Percentiles rank a stretch among this genome's conserved stretches.
Conservation (phyloP, 2,797 vertebrate genomes). For the Anguilla pacifica region DNA sequence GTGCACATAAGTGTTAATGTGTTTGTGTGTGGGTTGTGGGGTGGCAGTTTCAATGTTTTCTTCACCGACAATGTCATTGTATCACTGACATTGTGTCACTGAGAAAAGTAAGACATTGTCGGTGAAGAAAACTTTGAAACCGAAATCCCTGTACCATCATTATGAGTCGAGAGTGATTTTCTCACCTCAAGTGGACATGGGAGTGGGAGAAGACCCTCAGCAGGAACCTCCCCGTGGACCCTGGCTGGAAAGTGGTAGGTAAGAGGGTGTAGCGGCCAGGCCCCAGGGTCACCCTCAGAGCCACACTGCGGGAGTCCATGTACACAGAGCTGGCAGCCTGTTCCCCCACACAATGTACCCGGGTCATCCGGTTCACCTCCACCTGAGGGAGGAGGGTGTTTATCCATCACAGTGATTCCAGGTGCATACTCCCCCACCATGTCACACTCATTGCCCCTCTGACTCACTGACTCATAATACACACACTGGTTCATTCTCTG, state of each 20-base stretch:
- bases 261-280: constrained; percentile 73
- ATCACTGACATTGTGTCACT: too few species aligned
- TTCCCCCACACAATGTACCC: constrained; percentile 72
- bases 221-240: constrained; percentile 70
- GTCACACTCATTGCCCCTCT: not conserved
- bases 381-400: constrained; percentile 58
- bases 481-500: not conserved
- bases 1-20: not conserved
- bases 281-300: constrained; percentile 64
- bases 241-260: constrained; percentile 80
- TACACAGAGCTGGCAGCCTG: constrained; percentile 79
- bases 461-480: not conserved
- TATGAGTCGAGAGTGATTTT: not conserved
- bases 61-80: too few species aligned
- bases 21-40: too few species aligned
- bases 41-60: too few species aligned
- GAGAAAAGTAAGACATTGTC: too few species aligned
- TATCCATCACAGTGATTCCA: not conserved
- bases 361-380: constrained; percentile 76
- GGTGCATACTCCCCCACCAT: not conserved
- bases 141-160: too few species aligned
- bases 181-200: constrained; percentile 68
- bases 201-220: constrained; percentile 75
- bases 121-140: too few species aligned
- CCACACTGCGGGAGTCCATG: constrained; percentile 81